phyloP scores from a whole-genome alignment of 1,140 invertebrate genomes.

The Lepidostoma basale region DNA sequence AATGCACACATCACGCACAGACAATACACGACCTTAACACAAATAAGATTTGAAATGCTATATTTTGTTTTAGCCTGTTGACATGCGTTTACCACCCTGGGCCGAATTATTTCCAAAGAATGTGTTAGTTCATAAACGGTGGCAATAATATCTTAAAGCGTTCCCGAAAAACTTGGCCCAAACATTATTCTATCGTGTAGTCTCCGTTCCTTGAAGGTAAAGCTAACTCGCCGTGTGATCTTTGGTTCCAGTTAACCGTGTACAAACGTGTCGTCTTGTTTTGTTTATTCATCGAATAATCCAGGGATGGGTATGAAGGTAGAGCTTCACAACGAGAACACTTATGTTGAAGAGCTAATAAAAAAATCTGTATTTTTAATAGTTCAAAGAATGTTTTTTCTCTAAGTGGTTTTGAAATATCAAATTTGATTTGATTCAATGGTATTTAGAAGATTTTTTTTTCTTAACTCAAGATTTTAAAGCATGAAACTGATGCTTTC shows the following conservation, averaged over 20 bases:
- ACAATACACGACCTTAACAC: no score
- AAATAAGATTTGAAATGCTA: no score
- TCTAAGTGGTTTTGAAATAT: no score
- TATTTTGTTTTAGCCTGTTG: constrained; percentile 21
- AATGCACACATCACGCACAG: no score
- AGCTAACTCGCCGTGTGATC: not conserved
- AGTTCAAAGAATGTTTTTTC: no score
- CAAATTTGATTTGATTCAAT: no score
- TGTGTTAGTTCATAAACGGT: not conserved
- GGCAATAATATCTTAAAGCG: not conserved
- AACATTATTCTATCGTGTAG: not conserved
- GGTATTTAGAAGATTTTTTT: no score
- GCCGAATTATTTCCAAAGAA: not conserved
- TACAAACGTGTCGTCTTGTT: not conserved
- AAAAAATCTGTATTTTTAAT: no score
- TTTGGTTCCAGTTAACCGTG: not conserved
- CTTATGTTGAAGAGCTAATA: not conserved
- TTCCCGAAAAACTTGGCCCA: not conserved
- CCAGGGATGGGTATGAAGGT: not conserved
- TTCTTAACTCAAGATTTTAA: no score
- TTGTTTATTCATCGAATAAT: constrained; percentile 6
- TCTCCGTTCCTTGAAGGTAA: constrained; percentile 11
- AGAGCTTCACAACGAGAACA: not conserved
- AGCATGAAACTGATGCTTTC: no score
- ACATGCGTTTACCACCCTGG: not conserved